Conservation (phyloP, 2,888 invertebrate species). For the Metellina segmentata region DNA sequence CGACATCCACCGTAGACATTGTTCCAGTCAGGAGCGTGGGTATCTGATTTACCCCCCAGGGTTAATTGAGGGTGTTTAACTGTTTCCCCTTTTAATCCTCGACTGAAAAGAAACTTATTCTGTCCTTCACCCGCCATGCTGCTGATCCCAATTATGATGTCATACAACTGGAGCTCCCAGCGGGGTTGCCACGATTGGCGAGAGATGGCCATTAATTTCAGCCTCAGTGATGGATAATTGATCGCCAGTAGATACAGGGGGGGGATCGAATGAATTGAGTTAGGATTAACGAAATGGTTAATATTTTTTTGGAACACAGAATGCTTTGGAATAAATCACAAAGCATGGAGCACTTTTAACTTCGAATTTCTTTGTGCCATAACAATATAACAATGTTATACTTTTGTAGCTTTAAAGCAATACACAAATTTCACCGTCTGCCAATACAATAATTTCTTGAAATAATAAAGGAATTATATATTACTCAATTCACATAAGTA, state of each 20-base stretch:
- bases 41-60: slow-evolving; percentile 71
- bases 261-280: not conserved
- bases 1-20: slow-evolving; percentile 45
- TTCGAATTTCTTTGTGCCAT: too few species aligned
- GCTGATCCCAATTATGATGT: slow-evolving; percentile 75
- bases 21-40: slow-evolving; percentile 41
- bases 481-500: too few species aligned
- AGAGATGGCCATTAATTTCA: slow-evolving; percentile 58
- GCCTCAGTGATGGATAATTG: not conserved
- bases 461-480: too few species aligned
- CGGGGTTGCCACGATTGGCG: slow-evolving; percentile 68
- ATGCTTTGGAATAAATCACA: not conserved
- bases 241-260: not conserved
- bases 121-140: slow-evolving; percentile 61
- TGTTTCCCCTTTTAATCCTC: slow-evolving; percentile 70
- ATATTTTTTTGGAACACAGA: not conserved
- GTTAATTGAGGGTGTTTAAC: slow-evolving; percentile 75
- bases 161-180: slow-evolving; percentile 38
- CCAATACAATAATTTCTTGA: too few species aligned
- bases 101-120: slow-evolving; percentile 63
- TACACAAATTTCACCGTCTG: too few species aligned
- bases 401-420: too few species aligned
- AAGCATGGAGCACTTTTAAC: too few species aligned
- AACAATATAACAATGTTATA: too few species aligned
- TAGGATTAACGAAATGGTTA: not conserved